A percentile compares a stretch with the other conserved stretches of the same genome.
These are phyloP conservation scores for Isichthys henryi DNA, from an alignment of 2,113 vertebrate species.

Conservation along the genomic window DNA sequence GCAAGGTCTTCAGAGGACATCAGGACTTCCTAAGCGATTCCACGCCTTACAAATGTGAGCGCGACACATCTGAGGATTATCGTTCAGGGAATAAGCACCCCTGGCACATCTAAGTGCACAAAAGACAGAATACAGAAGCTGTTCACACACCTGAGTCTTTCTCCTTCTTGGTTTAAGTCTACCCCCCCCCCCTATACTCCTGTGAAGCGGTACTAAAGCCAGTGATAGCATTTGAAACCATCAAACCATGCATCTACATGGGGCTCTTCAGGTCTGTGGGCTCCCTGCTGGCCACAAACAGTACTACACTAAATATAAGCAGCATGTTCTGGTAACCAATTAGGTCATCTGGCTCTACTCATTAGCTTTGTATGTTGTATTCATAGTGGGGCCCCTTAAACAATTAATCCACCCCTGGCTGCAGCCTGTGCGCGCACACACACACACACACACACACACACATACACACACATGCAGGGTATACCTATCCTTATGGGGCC, in stretches of 20 bases:
- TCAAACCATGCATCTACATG: background rate
- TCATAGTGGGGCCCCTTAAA: background rate
- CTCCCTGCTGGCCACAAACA: background rate
- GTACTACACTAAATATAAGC: background rate
- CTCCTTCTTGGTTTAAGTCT: slow-evolving; percentile 37
- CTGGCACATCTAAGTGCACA: slow-evolving; percentile 17
- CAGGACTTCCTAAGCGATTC: background rate
- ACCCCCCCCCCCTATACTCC: background rate
- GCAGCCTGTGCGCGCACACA: background rate
- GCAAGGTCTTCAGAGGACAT: background rate
- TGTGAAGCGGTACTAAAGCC: background rate
- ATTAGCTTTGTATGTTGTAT: background rate
- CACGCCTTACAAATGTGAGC: background rate
- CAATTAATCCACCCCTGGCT: background rate
- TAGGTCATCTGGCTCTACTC: background rate
- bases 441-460: slow-evolving; percentile 25
- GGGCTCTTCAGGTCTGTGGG: background rate
- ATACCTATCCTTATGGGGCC: too few species aligned
- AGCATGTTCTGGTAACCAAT: background rate
- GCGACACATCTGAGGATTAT: background rate
- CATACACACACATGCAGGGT: background rate
- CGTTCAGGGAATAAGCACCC: slow-evolving; percentile 3
- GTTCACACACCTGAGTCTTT: slow-evolving; percentile 20
- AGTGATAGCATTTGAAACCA: background rate
- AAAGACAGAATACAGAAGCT: slow-evolving; percentile 21